A percentile compares a stretch with the other conserved stretches of the same genome.
phyloP scores from a whole-genome alignment of 2,888 invertebrate genomes.

The Melitaea athalia region DNA sequence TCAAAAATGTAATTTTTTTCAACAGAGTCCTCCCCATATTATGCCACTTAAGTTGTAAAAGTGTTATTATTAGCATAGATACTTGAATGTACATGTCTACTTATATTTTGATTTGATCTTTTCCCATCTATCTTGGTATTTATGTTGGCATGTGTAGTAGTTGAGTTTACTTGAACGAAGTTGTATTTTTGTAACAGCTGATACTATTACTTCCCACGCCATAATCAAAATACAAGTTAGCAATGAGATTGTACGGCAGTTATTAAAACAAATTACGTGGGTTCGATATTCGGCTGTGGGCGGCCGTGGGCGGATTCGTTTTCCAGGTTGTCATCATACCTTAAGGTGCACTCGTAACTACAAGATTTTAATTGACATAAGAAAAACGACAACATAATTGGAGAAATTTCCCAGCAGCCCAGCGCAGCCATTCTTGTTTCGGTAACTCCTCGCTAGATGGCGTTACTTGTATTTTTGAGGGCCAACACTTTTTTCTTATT shows the following conservation, averaged over 20 bases:
- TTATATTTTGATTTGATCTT: background rate
- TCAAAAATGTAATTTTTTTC: too few relatives aligned
- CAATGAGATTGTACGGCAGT: constrained; percentile 29
- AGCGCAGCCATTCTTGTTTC: too few relatives aligned
- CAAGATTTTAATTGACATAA: too few relatives aligned
- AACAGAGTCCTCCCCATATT: too few relatives aligned
- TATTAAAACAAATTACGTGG: constrained; percentile 50
- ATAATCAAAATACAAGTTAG: constrained; percentile 9
- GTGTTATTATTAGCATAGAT: too few relatives aligned
- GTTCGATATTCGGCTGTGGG: constrained; percentile 59
- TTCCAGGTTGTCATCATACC: constrained; percentile 43
- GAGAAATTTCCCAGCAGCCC: too few relatives aligned
- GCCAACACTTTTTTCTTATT: too few relatives aligned
- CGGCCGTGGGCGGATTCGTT: constrained; percentile 55
- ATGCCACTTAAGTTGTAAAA: too few relatives aligned
- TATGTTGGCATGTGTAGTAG: background rate
- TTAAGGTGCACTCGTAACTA: constrained; percentile 8
- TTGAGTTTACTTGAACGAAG: background rate
- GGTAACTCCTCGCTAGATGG: too few relatives aligned
- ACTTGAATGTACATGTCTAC: background rate
- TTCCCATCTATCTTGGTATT: too few relatives aligned
- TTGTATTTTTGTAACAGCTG: background rate
- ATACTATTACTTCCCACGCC: background rate
- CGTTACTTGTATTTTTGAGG: too few relatives aligned
- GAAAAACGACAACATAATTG: too few relatives aligned